Evolutionary conservation across 2,888 invertebrate genomes (phyloP).

Genomic region (Ormyrus rosae): DNA sequence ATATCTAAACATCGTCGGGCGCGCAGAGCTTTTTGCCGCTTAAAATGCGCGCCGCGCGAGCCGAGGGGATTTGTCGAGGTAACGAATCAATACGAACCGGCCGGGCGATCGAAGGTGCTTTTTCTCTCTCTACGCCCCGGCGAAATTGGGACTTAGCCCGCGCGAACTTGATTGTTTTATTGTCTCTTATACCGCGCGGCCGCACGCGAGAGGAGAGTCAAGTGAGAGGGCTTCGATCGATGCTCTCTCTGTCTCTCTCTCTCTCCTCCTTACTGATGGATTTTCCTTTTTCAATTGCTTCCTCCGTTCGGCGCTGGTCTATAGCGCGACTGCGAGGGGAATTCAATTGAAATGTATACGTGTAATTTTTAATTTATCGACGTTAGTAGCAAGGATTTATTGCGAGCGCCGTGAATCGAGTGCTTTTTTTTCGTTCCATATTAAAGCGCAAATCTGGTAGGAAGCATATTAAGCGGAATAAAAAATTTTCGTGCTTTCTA

Average conservation of each 20-base stretch:
- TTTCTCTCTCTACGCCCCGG: neutral
- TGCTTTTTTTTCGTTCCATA: too few relatives aligned
- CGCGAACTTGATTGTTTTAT: conserved; percentile 43
- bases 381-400: too few relatives aligned
- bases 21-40: neutral
- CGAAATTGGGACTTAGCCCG: conserved; percentile 40
- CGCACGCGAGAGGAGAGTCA: neutral
- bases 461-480: too few relatives aligned
- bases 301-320: too few relatives aligned
- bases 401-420: too few relatives aligned
- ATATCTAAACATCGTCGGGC: neutral
- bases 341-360: too few relatives aligned
- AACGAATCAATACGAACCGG: conserved; percentile 46
- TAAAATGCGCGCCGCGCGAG: conserved; percentile 27
- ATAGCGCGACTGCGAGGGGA: too few relatives aligned
- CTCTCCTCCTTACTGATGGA: too few relatives aligned
- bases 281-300: too few relatives aligned
- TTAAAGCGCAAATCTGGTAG: too few relatives aligned
- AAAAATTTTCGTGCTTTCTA: too few relatives aligned
- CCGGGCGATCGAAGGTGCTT: conserved; percentile 17
- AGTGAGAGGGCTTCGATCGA: conserved; percentile 24
- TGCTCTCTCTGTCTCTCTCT: neutral
- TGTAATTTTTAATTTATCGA: too few relatives aligned
- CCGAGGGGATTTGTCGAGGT: conserved; percentile 4
- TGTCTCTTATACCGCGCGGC: neutral